Conservation (phyloP, 2,113 vertebrate genomes). For the Microcebus jonahi region DNA sequence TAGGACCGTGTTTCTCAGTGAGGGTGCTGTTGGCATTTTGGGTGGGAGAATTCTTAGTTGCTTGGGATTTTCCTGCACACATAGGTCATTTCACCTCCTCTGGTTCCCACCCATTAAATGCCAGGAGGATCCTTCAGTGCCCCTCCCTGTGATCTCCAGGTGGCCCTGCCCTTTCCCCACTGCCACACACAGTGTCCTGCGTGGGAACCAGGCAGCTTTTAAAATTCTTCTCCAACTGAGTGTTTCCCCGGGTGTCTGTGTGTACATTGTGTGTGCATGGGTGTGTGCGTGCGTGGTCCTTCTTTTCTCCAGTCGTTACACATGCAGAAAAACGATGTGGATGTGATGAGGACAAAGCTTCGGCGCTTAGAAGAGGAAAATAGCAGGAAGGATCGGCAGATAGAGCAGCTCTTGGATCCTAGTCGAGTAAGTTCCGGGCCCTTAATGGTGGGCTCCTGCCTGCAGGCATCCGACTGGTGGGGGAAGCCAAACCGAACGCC, state of each 20-base stretch:
- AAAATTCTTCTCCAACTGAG: not conserved
- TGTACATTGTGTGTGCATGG: not conserved
- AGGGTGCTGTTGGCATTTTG: not conserved
- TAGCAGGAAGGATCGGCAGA: conserved; percentile 92
- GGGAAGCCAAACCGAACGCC: not conserved
- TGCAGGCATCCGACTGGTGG: not conserved
- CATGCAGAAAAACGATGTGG: conserved; percentile 89
- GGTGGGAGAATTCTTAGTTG: too few species aligned
- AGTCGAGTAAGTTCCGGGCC: conserved; percentile 83
- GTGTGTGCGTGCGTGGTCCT: not conserved
- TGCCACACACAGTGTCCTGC: fast-evolving
- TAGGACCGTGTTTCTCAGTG: fast-evolving
- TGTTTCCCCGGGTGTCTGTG: not conserved
- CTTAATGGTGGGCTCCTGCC: not conserved
- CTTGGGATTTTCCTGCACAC: not conserved
- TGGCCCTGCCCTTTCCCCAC: not conserved
- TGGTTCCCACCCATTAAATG: not conserved
- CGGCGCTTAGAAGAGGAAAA: conserved; percentile 94
- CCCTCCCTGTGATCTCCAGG: not conserved
- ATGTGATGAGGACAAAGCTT: conserved; percentile 91
- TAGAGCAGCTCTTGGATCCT: conserved; percentile 93
- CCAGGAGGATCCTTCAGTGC: not conserved
- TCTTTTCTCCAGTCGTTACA: conserved; percentile 87
- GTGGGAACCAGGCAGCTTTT: not conserved
- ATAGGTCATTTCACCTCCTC: fast-evolving